A percentile compares a stretch with the other conserved stretches of the same genome.
Conservation (phyloP, 2,797 vertebrate genomes). For the Molossus alvarezi region DNA sequence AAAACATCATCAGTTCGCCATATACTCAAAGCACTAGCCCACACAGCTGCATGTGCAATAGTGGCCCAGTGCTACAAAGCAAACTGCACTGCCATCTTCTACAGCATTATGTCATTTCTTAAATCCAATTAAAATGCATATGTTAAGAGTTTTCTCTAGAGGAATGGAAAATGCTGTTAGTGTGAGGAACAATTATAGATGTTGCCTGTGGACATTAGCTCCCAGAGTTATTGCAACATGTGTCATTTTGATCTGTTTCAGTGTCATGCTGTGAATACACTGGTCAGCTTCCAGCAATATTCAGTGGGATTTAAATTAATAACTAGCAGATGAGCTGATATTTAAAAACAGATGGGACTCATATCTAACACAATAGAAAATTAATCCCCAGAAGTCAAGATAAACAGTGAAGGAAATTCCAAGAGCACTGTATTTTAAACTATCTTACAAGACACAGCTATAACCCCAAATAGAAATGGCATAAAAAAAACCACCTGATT, state of each 20-base stretch:
- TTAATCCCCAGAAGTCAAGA: constrained; percentile 39
- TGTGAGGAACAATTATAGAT: constrained; percentile 67
- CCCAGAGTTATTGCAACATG: constrained; percentile 69
- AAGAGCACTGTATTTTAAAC: constrained; percentile 45
- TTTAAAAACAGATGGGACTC: constrained; percentile 69
- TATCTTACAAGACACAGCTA: neutral
- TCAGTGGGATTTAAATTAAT: constrained; percentile 82
- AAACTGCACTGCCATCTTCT: neutral
- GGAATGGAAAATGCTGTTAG: constrained; percentile 61
- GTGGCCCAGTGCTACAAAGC: neutral
- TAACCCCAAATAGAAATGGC: neutral
- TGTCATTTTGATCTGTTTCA: constrained; percentile 76
- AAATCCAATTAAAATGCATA: constrained; percentile 79
- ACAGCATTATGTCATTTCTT: constrained; percentile 67
- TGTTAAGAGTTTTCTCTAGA: constrained; percentile 73
- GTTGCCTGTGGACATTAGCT: constrained; percentile 67
- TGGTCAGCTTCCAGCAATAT: constrained; percentile 70
- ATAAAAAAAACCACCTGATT: neutral
- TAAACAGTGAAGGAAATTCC: constrained; percentile 23
- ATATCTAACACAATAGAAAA: constrained; percentile 44
- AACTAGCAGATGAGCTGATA: constrained; percentile 66
- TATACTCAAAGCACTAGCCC: neutral
- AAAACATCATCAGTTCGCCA: neutral
- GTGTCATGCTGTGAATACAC: constrained; percentile 66
- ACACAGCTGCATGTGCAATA: neutral